A percentile compares a stretch with the other conserved stretches of the same genome.
Conservation (phyloP, 2,113 vertebrate genomes). For the Larimichthys crocea region DNA sequence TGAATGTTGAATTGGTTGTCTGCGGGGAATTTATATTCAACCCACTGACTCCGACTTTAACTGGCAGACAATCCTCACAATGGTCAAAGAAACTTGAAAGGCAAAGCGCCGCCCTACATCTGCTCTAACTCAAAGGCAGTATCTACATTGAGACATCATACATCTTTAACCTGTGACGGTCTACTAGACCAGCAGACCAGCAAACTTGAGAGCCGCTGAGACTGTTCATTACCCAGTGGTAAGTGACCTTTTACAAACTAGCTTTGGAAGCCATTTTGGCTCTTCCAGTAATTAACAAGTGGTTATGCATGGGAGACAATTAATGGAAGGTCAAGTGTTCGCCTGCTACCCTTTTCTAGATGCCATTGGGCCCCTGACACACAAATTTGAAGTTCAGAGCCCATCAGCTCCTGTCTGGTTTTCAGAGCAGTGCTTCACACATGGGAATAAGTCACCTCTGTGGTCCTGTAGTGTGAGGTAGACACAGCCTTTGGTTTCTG, state of each 20-base stretch:
- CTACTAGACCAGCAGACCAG: conserved; percentile 39
- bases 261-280: conserved; percentile 78
- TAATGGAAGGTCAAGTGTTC: conserved; percentile 82
- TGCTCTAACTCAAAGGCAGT: conserved; percentile 38
- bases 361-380: conserved; percentile 63
- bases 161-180: conserved; percentile 40
- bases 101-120: conserved; percentile 35
- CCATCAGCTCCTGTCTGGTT: conserved; percentile 56
- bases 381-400: conserved; percentile 70
- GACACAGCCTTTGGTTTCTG: conserved; percentile 63
- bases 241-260: conserved; percentile 80
- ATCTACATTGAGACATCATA: conserved; percentile 41
- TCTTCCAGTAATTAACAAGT: conserved; percentile 81
- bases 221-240: conserved; percentile 74
- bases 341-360: conserved; percentile 74
- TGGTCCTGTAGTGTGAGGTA: conserved; percentile 39
- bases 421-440: conserved; percentile 41
- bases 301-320: conserved; percentile 80
- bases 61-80: conserved; percentile 52
- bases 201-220: conserved; percentile 60
- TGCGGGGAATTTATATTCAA: conserved; percentile 58
- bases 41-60: conserved; percentile 38
- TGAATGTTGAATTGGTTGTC: conserved; percentile 63
- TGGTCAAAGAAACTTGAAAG: conserved; percentile 55
- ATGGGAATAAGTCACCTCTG: conserved; percentile 62